Percentiles rank a stretch among this genome's conserved stretches.
phyloP scores from a whole-genome alignment of 1,140 invertebrate species.

The Musca domestica region DNA sequence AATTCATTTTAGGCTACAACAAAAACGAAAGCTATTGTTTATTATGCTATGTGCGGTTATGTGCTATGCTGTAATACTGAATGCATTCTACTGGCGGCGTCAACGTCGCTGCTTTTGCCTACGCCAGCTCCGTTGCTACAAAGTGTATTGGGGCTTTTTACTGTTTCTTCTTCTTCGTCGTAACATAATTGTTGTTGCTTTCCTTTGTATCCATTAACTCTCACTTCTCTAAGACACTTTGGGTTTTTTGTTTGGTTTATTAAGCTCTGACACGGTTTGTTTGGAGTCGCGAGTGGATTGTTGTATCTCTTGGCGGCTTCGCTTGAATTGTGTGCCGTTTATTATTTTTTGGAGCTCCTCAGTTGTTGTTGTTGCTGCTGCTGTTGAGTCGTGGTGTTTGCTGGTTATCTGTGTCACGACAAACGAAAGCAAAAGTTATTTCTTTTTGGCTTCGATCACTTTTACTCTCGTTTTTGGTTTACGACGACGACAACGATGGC shows the following conservation, averaged over 20 bases:
- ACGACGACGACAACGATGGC: slow-evolving; percentile 22
- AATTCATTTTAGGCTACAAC: background rate
- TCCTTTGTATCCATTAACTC: slow-evolving; percentile 1
- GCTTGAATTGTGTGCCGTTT: no score
- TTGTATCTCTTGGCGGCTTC: background rate
- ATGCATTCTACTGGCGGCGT: background rate
- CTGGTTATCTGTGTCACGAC: slow-evolving; percentile 52
- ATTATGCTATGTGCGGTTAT: background rate
- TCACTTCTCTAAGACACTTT: background rate
- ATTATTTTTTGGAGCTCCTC: no score
- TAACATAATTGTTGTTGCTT: background rate
- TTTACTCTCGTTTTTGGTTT: slow-evolving; percentile 15
- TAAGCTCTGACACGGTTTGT: background rate
- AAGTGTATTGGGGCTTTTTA: background rate
- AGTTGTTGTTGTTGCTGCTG: no score
- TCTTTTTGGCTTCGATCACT: slow-evolving; percentile 33
- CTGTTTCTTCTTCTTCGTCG: background rate
- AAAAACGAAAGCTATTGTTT: slow-evolving; percentile 11
- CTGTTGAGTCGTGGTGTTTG: slow-evolving; percentile 34
- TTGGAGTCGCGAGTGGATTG: background rate
- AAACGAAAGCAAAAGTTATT: slow-evolving; percentile 43
- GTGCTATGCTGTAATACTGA: slow-evolving; percentile 14
- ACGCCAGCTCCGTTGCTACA: no score
- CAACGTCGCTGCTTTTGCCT: slow-evolving; percentile 7
- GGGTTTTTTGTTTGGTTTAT: background rate